Conservation (phyloP, 2,888 invertebrate genomes). For the Dicranocentrus wangi region DNA sequence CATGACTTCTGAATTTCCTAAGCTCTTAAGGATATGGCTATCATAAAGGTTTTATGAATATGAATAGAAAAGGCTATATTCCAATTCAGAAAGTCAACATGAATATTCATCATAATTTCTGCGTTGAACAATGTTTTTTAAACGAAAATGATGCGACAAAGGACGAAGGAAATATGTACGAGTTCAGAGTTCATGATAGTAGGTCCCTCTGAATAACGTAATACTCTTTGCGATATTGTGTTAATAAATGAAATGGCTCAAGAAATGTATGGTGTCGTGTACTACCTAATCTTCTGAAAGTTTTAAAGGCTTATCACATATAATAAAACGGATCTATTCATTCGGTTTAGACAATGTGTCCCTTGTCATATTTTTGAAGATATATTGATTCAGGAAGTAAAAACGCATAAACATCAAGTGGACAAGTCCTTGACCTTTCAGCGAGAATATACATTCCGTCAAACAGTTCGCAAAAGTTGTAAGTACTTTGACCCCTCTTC, state of each 20-base stretch:
- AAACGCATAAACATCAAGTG: background rate
- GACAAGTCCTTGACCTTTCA: conserved; percentile 40
- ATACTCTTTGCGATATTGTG: too few relatives aligned
- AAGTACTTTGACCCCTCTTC: conserved; percentile 15
- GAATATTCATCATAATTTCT: too few relatives aligned
- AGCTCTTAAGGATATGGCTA: too few relatives aligned
- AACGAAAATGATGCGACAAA: too few relatives aligned
- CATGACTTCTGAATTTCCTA: background rate
- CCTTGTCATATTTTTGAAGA: conserved; percentile 12
- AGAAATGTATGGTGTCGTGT: too few relatives aligned
- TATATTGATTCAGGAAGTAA: conserved; percentile 11
- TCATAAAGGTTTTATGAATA: too few relatives aligned
- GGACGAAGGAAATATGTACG: too few relatives aligned
- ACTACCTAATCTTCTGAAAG: background rate
- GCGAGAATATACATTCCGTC: background rate
- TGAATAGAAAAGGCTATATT: background rate
- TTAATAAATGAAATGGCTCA: too few relatives aligned
- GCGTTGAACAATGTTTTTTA: too few relatives aligned
- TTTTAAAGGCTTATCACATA: background rate
- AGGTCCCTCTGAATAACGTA: too few relatives aligned
- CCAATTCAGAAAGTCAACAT: conserved; percentile 4
- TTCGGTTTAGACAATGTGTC: background rate
- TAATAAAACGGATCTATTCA: background rate
- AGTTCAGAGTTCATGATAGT: too few relatives aligned
- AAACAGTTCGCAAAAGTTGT: background rate